A percentile compares a stretch with the other conserved stretches of the same genome.
Evolutionary conservation across 2,113 vertebrate species (phyloP).

Genomic region (Trichomycterus rosablanca): DNA sequence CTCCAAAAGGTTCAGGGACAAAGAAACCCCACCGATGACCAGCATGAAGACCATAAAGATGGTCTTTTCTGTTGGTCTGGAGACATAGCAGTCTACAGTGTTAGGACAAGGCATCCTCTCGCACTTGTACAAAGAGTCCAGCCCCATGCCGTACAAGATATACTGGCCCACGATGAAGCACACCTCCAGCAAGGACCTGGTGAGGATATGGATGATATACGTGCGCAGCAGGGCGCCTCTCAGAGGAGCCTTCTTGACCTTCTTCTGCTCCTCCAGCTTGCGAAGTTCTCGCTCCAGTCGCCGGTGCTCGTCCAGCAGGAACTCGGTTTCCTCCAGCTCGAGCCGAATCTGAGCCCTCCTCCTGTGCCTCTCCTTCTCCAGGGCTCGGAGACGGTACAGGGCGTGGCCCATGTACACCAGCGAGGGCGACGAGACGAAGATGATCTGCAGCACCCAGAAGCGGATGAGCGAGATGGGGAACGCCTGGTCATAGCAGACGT

Average conservation of each 20-base stretch:
- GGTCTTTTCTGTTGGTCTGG: conserved; percentile 90
- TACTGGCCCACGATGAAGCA: conserved; percentile 90
- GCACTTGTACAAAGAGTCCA: conserved; percentile 84
- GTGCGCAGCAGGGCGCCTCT: conserved; percentile 84
- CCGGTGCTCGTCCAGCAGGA: conserved; percentile 71
- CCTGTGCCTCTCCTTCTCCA: conserved; percentile 84
- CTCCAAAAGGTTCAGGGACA: conserved; percentile 86
- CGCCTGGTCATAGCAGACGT: conserved; percentile 84
- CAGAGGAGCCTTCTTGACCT: conserved; percentile 82
- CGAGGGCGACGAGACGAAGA: conserved; percentile 91
- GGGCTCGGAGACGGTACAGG: conserved; percentile 77
- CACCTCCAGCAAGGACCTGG: conserved; percentile 83
- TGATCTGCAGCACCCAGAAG: conserved; percentile 92
- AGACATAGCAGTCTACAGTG: conserved; percentile 92
- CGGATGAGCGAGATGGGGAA: conserved; percentile 92
- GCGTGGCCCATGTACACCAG: conserved; percentile 92
- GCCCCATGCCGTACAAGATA: conserved; percentile 82
- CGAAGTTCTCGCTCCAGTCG: conserved; percentile 78
- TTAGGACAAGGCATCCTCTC: conserved; percentile 84
- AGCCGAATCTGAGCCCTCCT: conserved; percentile 71
- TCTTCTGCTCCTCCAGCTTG: conserved; percentile 82
- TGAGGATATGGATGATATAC: conserved; percentile 89
- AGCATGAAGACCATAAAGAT: conserved; percentile 96
- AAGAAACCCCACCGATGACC: conserved; percentile 80
- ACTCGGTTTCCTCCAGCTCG: conserved; percentile 76